Base-by-base conservation (phyloP, 2,113 vertebrate species). In the Ceratotherium simum region DNA sequence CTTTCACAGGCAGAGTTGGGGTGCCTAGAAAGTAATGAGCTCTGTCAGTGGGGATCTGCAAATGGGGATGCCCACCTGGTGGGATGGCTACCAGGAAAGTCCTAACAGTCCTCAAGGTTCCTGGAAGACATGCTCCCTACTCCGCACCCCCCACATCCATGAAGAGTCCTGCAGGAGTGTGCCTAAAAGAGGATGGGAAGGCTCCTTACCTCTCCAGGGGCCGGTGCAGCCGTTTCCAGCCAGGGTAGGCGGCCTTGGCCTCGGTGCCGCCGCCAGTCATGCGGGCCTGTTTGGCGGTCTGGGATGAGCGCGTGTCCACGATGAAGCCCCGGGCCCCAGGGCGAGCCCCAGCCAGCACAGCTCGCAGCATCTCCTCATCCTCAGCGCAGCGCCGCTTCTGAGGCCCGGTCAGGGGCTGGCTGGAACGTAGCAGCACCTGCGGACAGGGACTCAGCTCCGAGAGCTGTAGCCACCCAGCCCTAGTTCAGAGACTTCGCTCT, bases 391-490 rank as follows among this genome's bases (percentile, higher is more conserved):
- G 99, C 91, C 98, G 99, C 72, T 98, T 99, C 90, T 99, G 99
- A 98, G 99, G 99, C 6, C 99, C 99, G 0, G 98, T 97, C 95
- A 99, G 98, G 0, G 99, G 99, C 97, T 99, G 99, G 95, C 99
- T 98, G 98, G 99, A 99, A 87, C 99, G 99, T 92, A 99, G 98
- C 96, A 99, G 99, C 8, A 97, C 99, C 99, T 99, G 97, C 1
- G 23, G 42, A 51, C 76, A 0, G 79, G 25, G 33, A 79, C 85
- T 56, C n/a, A 33, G 11, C 0, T 2, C n/a, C 0, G 0, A 36
- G 48, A 62, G 69, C 62, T 2, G 0, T 18, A 51, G 2, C 25
- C 42, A 62, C 36, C 13, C 42, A 33, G 73, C 60, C 18, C 6
- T 4, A 21, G 51, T 8, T 90, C 39, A 92, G 31, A 73, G 11